Percentiles rank a stretch among this genome's conserved stretches.
Conservation (phyloP, 2,797 vertebrate species). For the Knipowitschia caucasica region DNA sequence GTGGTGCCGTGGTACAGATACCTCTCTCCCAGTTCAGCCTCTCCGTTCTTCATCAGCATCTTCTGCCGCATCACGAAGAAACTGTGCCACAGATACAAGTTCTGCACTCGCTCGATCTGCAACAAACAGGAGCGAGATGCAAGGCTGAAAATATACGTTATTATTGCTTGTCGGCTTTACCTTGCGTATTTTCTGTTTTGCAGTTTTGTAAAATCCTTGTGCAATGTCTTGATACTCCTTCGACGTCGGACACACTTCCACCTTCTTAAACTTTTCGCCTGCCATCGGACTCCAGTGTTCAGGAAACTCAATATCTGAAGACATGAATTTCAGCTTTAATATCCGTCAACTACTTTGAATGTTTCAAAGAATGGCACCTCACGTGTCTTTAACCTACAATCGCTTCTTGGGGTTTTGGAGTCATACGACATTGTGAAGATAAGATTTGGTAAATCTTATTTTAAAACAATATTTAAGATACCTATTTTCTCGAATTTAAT, state of each 20-base stretch:
- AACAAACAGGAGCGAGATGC: neutral
- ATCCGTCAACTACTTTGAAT: too few species aligned
- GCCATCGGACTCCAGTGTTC: conserved; percentile 50
- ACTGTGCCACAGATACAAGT: conserved; percentile 47
- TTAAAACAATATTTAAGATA: too few species aligned
- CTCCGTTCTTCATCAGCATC: conserved; percentile 54
- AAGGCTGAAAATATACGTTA: too few species aligned
- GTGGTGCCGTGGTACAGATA: conserved; percentile 61
- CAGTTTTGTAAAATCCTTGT: conserved; percentile 31
- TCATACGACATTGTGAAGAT: too few species aligned
- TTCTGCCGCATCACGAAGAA: conserved; percentile 32
- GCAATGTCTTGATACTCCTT: conserved; percentile 22
- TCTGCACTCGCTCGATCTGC: conserved; percentile 72
- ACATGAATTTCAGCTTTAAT: fast-evolving
- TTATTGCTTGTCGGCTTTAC: conserved; percentile 37
- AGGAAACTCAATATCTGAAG: conserved; percentile 32
- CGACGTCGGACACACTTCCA: conserved; percentile 27
- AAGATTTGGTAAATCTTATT: too few species aligned
- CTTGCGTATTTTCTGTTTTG: conserved; percentile 41
- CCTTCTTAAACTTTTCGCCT: conserved; percentile 24
- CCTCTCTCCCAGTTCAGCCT: conserved; percentile 36
- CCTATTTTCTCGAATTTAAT: too few species aligned
- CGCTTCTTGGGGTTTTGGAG: too few species aligned
- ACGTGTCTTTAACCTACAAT: too few species aligned
- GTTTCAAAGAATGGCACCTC: too few species aligned